Conservation (phyloP, 2,113 vertebrate genomes). For the Clarias magur region DNA sequence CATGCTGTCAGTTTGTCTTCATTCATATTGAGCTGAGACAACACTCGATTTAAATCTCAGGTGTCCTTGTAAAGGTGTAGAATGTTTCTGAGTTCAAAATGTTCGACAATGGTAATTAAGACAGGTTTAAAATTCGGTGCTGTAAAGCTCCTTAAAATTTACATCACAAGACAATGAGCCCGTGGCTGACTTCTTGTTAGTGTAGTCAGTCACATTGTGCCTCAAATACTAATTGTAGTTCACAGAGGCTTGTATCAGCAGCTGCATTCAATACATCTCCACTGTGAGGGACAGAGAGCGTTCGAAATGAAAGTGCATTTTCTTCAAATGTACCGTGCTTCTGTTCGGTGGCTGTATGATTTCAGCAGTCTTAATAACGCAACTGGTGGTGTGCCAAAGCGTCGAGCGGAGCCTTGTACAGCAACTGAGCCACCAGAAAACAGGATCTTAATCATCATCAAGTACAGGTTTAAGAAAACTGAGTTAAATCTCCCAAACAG, state of each 20-base stretch:
- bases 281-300: background rate
- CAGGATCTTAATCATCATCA: slow-evolving; percentile 9
- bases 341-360: slow-evolving; percentile 27
- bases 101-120: slow-evolving; percentile 45
- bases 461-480: background rate
- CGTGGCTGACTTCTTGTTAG: slow-evolving; percentile 8
- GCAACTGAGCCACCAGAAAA: slow-evolving; percentile 31
- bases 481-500: background rate
- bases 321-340: background rate
- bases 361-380: slow-evolving; percentile 51
- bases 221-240: slow-evolving; percentile 20
- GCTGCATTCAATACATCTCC: background rate
- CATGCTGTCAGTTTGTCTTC: slow-evolving; percentile 36
- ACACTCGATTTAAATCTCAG: slow-evolving; percentile 27
- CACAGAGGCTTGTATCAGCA: background rate
- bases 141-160: slow-evolving; percentile 26
- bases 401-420: slow-evolving; percentile 45
- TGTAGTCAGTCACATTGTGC: background rate
- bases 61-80: slow-evolving; percentile 11
- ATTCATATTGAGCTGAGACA: slow-evolving; percentile 34
- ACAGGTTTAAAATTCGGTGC: slow-evolving; percentile 28
- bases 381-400: slow-evolving; percentile 33
- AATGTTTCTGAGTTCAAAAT: slow-evolving; percentile 1
- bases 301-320: slow-evolving; percentile 53
- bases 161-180: slow-evolving; percentile 13